phyloP scores from a whole-genome alignment of 2,888 invertebrate species.

The Synergus japonicus region DNA sequence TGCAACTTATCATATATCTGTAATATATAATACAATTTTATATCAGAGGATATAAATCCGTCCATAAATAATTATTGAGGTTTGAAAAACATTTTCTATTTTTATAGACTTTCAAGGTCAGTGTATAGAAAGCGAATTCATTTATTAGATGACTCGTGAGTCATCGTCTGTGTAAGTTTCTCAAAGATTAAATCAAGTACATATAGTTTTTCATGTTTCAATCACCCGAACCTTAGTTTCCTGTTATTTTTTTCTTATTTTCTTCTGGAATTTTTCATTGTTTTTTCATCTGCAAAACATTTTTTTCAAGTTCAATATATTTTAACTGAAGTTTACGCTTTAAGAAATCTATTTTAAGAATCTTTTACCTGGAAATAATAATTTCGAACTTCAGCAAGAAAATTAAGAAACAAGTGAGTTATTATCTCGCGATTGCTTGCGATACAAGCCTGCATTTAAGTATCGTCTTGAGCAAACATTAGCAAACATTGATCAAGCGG shows the following conservation, averaged over 20 bases:
- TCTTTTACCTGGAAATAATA: not conserved
- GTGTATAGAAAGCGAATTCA: not conserved
- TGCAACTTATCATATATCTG: not conserved
- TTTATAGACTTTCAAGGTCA: slow-evolving; percentile 15
- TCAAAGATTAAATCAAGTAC: not conserved
- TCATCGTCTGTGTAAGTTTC: not conserved
- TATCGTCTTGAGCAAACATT: slow-evolving; percentile 34
- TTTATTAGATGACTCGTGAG: not conserved
- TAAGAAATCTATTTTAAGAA: not conserved
- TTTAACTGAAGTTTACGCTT: not conserved
- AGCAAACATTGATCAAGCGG: slow-evolving; percentile 22
- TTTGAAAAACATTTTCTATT: slow-evolving; percentile 7
- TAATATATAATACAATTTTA: not conserved
- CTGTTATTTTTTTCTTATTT: not conserved
- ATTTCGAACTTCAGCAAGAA: not conserved
- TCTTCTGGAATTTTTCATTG: too few species aligned
- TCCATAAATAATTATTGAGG: not conserved
- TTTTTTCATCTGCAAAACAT: not conserved
- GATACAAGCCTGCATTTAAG: slow-evolving; percentile 12
- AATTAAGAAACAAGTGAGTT: slow-evolving; percentile 16
- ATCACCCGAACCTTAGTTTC: not conserved
- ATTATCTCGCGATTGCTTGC: not conserved
- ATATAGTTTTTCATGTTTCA: not conserved
- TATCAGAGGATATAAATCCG: not conserved
- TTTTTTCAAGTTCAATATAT: not conserved